Evolutionary conservation across 2,888 invertebrate species (phyloP).

Genomic region (Ceratothoa steindachneri): DNA sequence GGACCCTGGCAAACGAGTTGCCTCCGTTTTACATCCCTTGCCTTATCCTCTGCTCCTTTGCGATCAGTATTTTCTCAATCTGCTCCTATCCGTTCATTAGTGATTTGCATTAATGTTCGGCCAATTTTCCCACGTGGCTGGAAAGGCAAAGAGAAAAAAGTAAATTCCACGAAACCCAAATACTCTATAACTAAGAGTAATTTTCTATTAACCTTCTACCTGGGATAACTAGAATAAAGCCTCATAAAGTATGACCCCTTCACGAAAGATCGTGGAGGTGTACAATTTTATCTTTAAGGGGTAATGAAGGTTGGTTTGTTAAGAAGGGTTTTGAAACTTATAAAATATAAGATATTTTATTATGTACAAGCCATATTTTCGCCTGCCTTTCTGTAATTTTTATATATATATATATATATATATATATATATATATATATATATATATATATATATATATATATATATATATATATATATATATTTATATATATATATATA

Average conservation of each 20-base stretch:
- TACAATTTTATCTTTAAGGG: constrained; percentile 3
- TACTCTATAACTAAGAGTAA: not conserved
- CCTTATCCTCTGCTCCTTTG: no score
- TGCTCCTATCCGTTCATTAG: not conserved
- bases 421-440: constrained; percentile 12
- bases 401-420: not conserved
- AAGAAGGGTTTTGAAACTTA: not conserved
- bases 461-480: not conserved
- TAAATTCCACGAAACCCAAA: not conserved
- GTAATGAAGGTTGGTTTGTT: not conserved
- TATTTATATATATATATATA: not conserved
- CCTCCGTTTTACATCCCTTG: no score
- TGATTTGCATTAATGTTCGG: not conserved
- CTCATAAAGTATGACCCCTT: not conserved
- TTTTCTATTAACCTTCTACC: not conserved
- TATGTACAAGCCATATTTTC: not conserved
- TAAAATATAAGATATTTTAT: not conserved
- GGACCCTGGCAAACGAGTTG: no score
- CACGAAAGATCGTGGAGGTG: not conserved
- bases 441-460: constrained; percentile 3
- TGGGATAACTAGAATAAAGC: not conserved
- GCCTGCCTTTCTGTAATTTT: not conserved
- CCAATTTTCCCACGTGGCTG: not conserved
- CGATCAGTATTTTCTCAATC: no score
- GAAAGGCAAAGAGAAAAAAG: not conserved